These are phyloP conservation scores for Prenolepis imparis DNA, from an alignment of 2,888 invertebrate genomes.

Conservation along the genomic window DNA sequence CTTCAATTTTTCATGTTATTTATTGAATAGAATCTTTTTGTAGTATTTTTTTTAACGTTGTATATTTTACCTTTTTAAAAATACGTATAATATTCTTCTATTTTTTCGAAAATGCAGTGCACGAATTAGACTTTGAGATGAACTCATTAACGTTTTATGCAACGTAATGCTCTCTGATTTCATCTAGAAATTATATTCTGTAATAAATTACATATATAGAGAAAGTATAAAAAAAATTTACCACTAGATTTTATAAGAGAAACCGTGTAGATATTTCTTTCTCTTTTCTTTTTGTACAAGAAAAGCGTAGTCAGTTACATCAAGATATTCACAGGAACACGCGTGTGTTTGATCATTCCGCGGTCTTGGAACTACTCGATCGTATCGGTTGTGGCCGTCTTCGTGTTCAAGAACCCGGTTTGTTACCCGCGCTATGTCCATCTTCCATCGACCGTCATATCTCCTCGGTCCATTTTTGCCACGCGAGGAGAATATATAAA, in stretches of 20 bases:
- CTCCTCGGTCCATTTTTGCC: constrained; percentile 36
- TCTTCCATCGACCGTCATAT: constrained; percentile 53
- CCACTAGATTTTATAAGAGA: not conserved
- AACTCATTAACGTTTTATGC: not conserved
- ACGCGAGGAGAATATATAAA: constrained; percentile 48
- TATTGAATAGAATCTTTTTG: not conserved
- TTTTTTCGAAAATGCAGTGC: not conserved
- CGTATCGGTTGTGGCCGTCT: constrained; percentile 38
- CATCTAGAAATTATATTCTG: constrained; percentile 9
- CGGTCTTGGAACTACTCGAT: constrained; percentile 33
- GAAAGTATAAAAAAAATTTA: not conserved
- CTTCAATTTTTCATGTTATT: not conserved
- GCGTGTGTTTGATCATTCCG: constrained; percentile 34
- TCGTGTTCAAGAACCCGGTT: constrained; percentile 47
- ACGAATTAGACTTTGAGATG: not conserved
- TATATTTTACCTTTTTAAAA: not conserved
- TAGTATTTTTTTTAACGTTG: not conserved
- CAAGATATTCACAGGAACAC: constrained; percentile 30
- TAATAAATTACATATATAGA: constrained; percentile 15
- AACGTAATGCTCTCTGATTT: not conserved
- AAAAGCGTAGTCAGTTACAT: constrained; percentile 32
- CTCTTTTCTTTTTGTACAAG: not conserved
- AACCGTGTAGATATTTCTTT: constrained; percentile 25
- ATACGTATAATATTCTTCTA: not conserved
- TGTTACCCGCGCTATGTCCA: constrained; percentile 47